Base-by-base conservation (phyloP, 2,797 vertebrate genomes). In the Anabacerthia variegaticeps region DNA sequence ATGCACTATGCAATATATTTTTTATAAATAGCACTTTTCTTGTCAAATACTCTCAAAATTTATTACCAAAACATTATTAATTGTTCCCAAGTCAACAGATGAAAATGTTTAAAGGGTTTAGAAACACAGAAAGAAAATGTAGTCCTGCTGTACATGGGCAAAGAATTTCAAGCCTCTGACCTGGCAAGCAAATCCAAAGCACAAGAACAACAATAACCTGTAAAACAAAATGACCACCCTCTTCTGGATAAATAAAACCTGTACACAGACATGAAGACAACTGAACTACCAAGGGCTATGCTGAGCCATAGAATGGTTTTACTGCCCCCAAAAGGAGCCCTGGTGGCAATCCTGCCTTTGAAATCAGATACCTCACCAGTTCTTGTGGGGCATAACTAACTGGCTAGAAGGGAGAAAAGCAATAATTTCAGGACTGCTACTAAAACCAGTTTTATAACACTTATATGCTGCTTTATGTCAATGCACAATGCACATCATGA, bases 101-200 rank as follows among this genome's bases (percentile, higher is more conserved):
- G 15, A 66, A 91, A 78, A 62, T 75, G 14, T 72, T 86, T 76
- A 79, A 92, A 76, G 10, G 4, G 17, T 80, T 91, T 89, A 69
- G 62, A 88, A 88, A 75, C 12, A 49, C 26, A 72, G 44, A 76
- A 82, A 73, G 37, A 89, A 89, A 74, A 28, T 22, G 5, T 24
- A 32, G 18, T 80, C 26, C 69, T 92, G 28, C 66, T 93, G 78
- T 73, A 93, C 54, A 78, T 19, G 54, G 82, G 39, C 85, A 95
- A 95, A 89, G 34, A 86, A 88, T 92, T 78, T 88, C 54, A 81
- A 75, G 24, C n/a, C 43, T 94, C 46, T 86, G 73, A 59, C 26
- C 56, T 30, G 39, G 69, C 80, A 92, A 51, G 59, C 4, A 81
- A 73, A 86, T 43, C 61, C 52, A 37, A 87, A 85, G 46, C 48